These are phyloP conservation scores for Eupithecia subfuscata DNA, from an alignment of 2,888 invertebrate species.

Conservation along the genomic window DNA sequence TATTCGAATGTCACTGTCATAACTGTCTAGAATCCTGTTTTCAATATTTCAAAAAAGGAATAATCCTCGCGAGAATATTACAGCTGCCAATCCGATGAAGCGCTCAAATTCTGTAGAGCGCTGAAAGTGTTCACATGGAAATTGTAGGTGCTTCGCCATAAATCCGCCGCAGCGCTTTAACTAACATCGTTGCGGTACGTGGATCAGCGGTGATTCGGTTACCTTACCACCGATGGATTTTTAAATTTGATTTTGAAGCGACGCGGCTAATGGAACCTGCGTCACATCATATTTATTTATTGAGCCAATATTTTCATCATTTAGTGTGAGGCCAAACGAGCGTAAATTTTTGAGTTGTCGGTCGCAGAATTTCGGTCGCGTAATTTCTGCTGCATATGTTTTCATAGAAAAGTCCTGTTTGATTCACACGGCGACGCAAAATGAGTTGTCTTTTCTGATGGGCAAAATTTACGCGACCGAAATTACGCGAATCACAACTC, in stretches of 20 bases:
- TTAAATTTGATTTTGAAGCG: conserved; percentile 49
- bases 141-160: conserved; percentile 1
- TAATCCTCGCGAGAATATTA: conserved; percentile 5
- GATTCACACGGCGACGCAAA: too few relatives aligned
- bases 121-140: conserved; percentile 14
- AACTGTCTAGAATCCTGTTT: conserved; percentile 23
- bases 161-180: conserved; percentile 17
- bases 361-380: too few relatives aligned
- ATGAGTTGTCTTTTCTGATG: too few relatives aligned
- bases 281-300: conserved; percentile 30
- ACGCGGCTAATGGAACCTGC: conserved; percentile 35
- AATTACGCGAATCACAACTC: too few relatives aligned
- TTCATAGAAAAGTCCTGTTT: too few relatives aligned
- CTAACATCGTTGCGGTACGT: conserved; percentile 18
- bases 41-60: conserved; percentile 22
- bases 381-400: too few relatives aligned
- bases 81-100: conserved; percentile 10
- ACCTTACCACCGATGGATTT: conserved; percentile 45
- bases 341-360: too few relatives aligned
- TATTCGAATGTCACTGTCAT: conserved; percentile 30
- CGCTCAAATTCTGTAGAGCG: conserved; percentile 18
- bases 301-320: conserved; percentile 22
- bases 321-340: too few relatives aligned
- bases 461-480: too few relatives aligned
- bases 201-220: conserved; percentile 29